These are phyloP conservation scores for Maccullochella peelii DNA, from an alignment of 2,113 vertebrate genomes.

Conservation along the genomic window DNA sequence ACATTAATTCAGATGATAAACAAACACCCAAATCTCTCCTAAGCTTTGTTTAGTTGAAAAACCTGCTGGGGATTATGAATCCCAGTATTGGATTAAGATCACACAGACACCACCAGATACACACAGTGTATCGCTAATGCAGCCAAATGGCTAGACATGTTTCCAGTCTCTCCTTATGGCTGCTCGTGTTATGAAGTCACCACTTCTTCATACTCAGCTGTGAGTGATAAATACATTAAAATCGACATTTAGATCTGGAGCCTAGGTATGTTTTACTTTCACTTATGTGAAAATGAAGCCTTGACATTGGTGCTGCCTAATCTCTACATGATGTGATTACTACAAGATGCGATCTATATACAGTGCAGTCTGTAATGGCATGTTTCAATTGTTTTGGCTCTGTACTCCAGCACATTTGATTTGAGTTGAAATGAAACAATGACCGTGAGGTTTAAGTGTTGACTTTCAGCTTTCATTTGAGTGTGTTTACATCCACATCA, in stretches of 20 bases:
- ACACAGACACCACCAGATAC: slow-evolving; percentile 49
- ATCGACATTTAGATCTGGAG: not conserved
- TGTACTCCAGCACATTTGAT: not conserved
- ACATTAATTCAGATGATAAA: slow-evolving; percentile 60
- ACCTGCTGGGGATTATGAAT: slow-evolving; percentile 54
- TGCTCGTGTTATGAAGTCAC: slow-evolving; percentile 12
- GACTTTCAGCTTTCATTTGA: not conserved
- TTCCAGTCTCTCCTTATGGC: slow-evolving; percentile 26
- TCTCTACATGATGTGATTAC: slow-evolving; percentile 5
- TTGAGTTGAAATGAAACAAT: not conserved
- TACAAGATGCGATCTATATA: not conserved
- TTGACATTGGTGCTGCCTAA: not conserved
- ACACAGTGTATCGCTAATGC: slow-evolving; percentile 33
- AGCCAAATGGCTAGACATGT: slow-evolving; percentile 52
- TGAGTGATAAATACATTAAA: not conserved
- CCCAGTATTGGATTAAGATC: slow-evolving; percentile 63
- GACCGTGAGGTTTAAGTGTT: not conserved
- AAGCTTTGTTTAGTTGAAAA: slow-evolving; percentile 64
- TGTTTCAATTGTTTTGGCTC: not conserved
- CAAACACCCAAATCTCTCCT: slow-evolving; percentile 60
- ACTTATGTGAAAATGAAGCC: not conserved
- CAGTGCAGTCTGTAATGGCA: not conserved
- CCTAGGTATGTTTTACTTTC: not conserved
- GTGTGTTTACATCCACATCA: not conserved
- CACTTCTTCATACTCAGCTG: slow-evolving; percentile 6